A percentile compares a stretch with the other conserved stretches of the same genome.
Evolutionary conservation across 2,797 vertebrate genomes (phyloP).

Genomic region (Alauda arvensis): DNA sequence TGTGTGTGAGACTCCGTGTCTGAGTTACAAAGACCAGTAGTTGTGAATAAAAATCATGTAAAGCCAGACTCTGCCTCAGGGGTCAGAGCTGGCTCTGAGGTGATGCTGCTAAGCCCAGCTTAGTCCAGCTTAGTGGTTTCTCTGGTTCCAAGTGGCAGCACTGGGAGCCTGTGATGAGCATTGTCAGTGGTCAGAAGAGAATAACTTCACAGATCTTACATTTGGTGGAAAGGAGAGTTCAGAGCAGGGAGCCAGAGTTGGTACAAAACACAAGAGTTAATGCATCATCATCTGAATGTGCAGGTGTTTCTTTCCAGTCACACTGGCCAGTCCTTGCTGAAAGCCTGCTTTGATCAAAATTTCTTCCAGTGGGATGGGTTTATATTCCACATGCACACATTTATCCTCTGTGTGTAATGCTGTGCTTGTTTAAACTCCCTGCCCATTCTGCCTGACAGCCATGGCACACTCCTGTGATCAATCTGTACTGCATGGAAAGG

Average conservation of each 20-base stretch:
- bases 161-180: neutral
- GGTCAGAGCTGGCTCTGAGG: neutral
- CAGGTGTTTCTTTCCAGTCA: neutral
- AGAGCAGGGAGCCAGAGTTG: neutral
- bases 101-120: neutral
- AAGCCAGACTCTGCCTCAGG: neutral
- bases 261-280: neutral
- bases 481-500: neutral
- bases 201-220: conserved; percentile 37
- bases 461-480: neutral
- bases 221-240: conserved; percentile 47
- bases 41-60: neutral
- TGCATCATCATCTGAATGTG: neutral
- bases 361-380: neutral
- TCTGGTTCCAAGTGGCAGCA: neutral
- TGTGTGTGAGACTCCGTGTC: neutral
- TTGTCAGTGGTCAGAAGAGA: neutral
- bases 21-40: neutral
- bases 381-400: neutral
- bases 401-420: neutral
- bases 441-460: neutral
- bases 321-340: neutral
- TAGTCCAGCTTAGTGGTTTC: neutral
- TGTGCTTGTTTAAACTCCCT: conserved; percentile 2
- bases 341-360: neutral